These are phyloP conservation scores for Microchrysa polita DNA, from an alignment of 2,888 invertebrate genomes.

Conservation along the genomic window DNA sequence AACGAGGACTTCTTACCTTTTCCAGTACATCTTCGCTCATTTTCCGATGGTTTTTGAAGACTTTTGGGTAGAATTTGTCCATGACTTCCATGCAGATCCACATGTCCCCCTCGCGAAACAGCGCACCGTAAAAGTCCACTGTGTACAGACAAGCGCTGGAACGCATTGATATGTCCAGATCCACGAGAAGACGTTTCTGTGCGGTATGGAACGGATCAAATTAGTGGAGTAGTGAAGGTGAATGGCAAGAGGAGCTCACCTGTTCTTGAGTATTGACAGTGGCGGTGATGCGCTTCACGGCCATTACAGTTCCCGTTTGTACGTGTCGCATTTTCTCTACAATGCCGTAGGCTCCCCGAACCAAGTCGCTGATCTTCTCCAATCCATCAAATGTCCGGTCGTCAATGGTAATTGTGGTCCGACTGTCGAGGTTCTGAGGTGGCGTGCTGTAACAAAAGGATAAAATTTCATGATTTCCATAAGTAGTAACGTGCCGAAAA, in stretches of 20 bases:
- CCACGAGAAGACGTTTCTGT: slow-evolving; percentile 93
- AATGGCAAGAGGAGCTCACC: too few relatives aligned
- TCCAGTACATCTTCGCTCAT: too few relatives aligned
- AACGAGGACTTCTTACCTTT: too few relatives aligned
- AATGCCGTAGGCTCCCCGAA: slow-evolving; percentile 81
- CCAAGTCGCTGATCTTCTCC: slow-evolving; percentile 88
- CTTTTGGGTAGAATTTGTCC: too few relatives aligned
- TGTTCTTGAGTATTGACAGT: slow-evolving; percentile 93
- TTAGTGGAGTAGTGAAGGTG: too few relatives aligned
- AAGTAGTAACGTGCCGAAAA: too few relatives aligned
- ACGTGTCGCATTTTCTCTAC: slow-evolving; percentile 97
- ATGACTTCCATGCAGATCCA: too few relatives aligned
- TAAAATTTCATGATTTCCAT: too few relatives aligned
- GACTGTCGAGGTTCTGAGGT: slow-evolving; percentile 86
- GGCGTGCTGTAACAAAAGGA: slow-evolving; percentile 66
- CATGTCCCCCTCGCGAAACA: too few relatives aligned
- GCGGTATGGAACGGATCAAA: too few relatives aligned
- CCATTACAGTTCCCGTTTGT: slow-evolving; percentile 93
- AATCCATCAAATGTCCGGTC: slow-evolving; percentile 90
- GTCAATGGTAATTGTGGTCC: slow-evolving; percentile 88
- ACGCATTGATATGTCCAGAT: slow-evolving; percentile 96
- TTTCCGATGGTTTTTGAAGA: slow-evolving; percentile 77
- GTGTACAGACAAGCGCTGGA: slow-evolving; percentile 95
- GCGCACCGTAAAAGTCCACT: slow-evolving; percentile 98
- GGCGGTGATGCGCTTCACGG: slow-evolving; percentile 96